Conservation (phyloP, 2,888 invertebrate genomes). For the Tachina fera region DNA sequence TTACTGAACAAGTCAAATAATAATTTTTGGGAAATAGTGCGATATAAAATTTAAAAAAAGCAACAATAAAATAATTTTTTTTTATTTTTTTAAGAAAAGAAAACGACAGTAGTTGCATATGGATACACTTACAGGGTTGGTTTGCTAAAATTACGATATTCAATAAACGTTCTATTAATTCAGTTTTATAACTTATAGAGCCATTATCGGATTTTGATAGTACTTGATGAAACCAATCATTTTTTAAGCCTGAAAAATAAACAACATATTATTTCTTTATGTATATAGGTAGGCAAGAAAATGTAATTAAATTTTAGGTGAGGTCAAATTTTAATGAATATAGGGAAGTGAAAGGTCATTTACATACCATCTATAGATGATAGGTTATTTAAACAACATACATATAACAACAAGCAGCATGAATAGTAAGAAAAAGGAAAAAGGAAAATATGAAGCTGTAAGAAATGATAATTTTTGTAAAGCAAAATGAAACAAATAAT, state of each 20-base stretch:
- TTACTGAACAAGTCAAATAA: too few species aligned
- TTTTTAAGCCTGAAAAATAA: constrained; percentile 88
- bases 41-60: too few species aligned
- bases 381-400: constrained; percentile 56
- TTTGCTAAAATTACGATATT: constrained; percentile 92
- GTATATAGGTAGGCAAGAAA: not conserved
- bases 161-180: constrained; percentile 92
- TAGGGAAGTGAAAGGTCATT: constrained; percentile 60
- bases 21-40: too few species aligned
- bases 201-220: constrained; percentile 85
- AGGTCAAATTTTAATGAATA: constrained; percentile 34
- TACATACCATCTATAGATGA: constrained; percentile 79
- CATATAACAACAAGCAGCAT: constrained; percentile 65
- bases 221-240: constrained; percentile 91
- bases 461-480: constrained; percentile 73
- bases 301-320: not conserved
- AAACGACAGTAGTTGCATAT: too few species aligned
- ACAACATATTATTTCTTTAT: not conserved
- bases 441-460: constrained; percentile 59
- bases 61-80: not conserved
- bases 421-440: constrained; percentile 61
- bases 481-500: constrained; percentile 18
- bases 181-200: constrained; percentile 90
- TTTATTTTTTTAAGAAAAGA: too few species aligned
- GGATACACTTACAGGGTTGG: constrained; percentile 88